phyloP scores from a whole-genome alignment of 2,113 vertebrate genomes.

The Sterna hirundo region DNA sequence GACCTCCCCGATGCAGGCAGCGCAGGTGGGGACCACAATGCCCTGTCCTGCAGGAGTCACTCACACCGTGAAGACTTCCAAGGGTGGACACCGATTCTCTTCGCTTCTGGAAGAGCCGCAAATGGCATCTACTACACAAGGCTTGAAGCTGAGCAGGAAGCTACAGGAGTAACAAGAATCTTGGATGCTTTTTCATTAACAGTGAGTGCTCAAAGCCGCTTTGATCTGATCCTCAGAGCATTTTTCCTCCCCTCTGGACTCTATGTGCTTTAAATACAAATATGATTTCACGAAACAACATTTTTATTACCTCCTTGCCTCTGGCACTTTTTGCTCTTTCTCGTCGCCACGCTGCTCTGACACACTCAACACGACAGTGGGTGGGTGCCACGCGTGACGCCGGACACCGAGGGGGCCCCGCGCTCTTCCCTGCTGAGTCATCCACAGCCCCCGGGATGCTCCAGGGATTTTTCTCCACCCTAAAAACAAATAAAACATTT shows the following conservation, averaged over 20 bases:
- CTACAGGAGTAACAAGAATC: not conserved
- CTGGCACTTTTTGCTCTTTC: not conserved
- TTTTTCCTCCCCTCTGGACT: not conserved
- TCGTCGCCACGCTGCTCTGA: not conserved
- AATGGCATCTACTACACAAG: not conserved
- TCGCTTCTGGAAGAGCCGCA: not conserved
- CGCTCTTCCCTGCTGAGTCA: not conserved
- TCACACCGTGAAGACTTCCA: fast-evolving
- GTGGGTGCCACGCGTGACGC: not conserved
- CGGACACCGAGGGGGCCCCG: not conserved
- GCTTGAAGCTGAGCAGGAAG: not conserved
- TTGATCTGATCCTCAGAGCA: not conserved
- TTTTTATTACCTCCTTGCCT: not conserved
- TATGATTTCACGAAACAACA: not conserved
- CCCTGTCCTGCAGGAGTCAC: not conserved
- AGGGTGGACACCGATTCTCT: too few species aligned
- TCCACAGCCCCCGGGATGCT: not conserved
- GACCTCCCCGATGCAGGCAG: not conserved
- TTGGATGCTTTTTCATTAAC: not conserved
- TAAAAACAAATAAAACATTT: not conserved
- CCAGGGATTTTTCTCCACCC: not conserved
- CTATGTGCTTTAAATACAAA: not conserved
- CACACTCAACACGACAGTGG: not conserved
- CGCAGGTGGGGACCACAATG: fast-evolving
- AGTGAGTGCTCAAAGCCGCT: not conserved